Evolutionary conservation across 2,888 invertebrate genomes (phyloP), one percentile per base, ranked within the genome.

Genomic region (Sminthurides aquaticus): DNA sequence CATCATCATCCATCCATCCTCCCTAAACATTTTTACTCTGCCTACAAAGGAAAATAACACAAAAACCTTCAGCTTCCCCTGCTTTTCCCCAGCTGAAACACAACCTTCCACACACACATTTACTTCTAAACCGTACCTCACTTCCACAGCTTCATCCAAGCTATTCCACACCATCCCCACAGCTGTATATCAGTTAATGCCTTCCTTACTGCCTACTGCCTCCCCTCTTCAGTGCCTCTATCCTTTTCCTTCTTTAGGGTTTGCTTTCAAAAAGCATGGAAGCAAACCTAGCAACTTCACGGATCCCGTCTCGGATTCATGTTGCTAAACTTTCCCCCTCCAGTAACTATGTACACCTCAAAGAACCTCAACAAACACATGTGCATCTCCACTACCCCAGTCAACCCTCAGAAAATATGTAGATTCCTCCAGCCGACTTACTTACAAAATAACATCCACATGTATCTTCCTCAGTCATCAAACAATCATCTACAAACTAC

Each of bases 1-100:
- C 52, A 52, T 15, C 52, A 15, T 24, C 11, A 11, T 25, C 57
- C 57, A 24, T 25, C 25, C 57, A 20, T 20, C 22, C 22, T 11
- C 52, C 43, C 43, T 34, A 15, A 34, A 34, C 43, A 34, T 34
- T 34, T 34, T 15, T 34, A 15, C 43, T 34, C 43, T 11, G 43
- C 8, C 43, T 34, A 52, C 52, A 52, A 52, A 20, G 52, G 52
- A 43, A 52, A 52, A 52, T 52, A 52, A 52, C 15, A 34, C 52
- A 52, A 52, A 52, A 52, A 52, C 52, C 52, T 52, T 22, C 52
- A 52, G 18, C 43, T 34, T 34, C 43, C 43, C 43, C 43, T 34
- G 43, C 43, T 34, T 34, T 34, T 34, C 43, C 43, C 43, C 15
- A 34, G 15, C 43, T 5, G 15, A 34, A 34, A 34, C 15, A 15